Percentiles rank a stretch among this genome's conserved stretches.
These are phyloP conservation scores for Tolmerus cingulatus DNA, from an alignment of 2,888 invertebrate species.

Conservation along the genomic window DNA sequence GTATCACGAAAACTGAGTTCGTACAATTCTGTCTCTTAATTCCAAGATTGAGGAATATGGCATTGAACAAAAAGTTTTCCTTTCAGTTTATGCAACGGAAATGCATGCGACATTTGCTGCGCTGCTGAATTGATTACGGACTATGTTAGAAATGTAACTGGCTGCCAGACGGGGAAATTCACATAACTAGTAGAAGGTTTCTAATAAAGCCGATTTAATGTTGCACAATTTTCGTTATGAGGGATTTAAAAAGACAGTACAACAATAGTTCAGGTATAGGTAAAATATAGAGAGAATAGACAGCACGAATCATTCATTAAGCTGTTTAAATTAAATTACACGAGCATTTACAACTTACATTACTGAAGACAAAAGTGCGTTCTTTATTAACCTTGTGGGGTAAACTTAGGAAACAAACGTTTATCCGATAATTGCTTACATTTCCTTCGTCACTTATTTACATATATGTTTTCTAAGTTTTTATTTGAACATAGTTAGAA, in stretches of 20 bases:
- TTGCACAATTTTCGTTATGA: slow-evolving; percentile 50
- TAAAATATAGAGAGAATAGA: neutral
- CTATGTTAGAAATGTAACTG: neutral
- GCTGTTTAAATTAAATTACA: neutral
- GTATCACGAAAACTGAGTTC: neutral
- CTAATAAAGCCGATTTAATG: neutral
- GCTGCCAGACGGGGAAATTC: neutral
- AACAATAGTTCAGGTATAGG: neutral
- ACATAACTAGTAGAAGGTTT: neutral
- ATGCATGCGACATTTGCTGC: neutral
- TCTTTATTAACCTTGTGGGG: neutral
- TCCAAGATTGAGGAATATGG: neutral
- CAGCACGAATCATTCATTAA: neutral
- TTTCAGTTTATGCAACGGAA: neutral
- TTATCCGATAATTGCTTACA: neutral
- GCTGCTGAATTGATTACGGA: neutral
- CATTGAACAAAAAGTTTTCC: neutral
- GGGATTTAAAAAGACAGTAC: slow-evolving; percentile 14
- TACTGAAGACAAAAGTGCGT: neutral
- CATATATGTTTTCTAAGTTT: neutral
- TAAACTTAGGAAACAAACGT: neutral
- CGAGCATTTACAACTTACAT: neutral
- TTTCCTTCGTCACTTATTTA: neutral
- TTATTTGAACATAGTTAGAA: neutral
- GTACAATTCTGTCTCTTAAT: neutral